phyloP scores from a whole-genome alignment of 2,797 vertebrate species.

The Gymnothorax reevesii region DNA sequence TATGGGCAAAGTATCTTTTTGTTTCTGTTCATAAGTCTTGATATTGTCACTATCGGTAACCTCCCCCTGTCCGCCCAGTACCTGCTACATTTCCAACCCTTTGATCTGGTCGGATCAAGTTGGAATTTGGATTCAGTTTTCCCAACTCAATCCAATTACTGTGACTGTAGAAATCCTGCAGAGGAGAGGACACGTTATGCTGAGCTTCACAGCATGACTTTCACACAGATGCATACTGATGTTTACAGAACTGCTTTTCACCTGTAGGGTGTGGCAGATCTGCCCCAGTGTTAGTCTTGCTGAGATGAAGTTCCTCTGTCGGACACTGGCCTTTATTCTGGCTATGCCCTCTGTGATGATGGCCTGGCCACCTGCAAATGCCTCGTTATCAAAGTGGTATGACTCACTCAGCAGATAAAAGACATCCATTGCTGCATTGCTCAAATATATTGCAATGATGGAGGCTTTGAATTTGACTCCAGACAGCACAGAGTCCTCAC shows the following conservation, averaged over 20 bases:
- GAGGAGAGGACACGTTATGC: not conserved
- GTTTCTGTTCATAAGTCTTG: no score
- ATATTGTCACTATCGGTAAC: no score
- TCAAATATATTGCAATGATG: constrained; percentile 35
- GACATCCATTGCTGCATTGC: constrained; percentile 58
- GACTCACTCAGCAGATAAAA: constrained; percentile 34
- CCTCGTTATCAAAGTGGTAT: constrained; percentile 68
- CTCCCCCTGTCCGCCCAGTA: constrained; percentile 34
- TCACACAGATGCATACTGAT: constrained; percentile 44
- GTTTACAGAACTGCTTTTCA: constrained; percentile 46
- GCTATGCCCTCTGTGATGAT: constrained; percentile 60
- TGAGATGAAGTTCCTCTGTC: constrained; percentile 47
- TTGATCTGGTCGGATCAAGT: constrained; percentile 55
- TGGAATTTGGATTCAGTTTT: constrained; percentile 53
- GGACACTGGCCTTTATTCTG: constrained; percentile 57
- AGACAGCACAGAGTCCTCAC: constrained; percentile 48
- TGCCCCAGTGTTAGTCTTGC: constrained; percentile 61
- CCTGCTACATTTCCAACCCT: constrained; percentile 67
- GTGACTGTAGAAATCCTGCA: constrained; percentile 76
- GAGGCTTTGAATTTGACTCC: constrained; percentile 48
- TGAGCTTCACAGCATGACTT: not conserved
- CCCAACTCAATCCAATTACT: constrained; percentile 73
- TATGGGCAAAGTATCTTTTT: no score
- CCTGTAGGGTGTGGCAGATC: constrained; percentile 69
- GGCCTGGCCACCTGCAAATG: constrained; percentile 50